Base-by-base conservation (phyloP, 2,797 vertebrate species). In the Amblyraja radiata region DNA sequence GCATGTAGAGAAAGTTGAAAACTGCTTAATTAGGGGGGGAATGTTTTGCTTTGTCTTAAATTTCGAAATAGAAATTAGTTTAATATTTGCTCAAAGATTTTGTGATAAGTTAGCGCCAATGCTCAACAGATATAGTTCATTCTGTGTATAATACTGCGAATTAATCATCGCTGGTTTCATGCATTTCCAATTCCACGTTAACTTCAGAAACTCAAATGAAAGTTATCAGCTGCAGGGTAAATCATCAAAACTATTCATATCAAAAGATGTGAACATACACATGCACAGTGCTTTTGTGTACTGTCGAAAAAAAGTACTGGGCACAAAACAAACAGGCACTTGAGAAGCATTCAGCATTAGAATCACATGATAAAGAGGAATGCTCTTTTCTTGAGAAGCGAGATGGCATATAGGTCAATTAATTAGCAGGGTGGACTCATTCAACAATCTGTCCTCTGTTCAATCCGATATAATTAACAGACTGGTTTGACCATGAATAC, bases 401-500 rank as follows among this genome's bases (percentile, higher is more conserved):
- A 68, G 7, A 68, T 68, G 65, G 63, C 32, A 6, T 71, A 18
- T 23, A 71, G 86, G 71, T 90, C 65, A 39, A 32, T 71, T 90
- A 36, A 36, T 65, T n/a, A 39, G 63, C 63, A 71, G 23, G n/a
- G n/a, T 36, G 18, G 14, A 39, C 86, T 68, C 86, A 90, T 36
- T 63, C 86, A 90, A 90, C 28, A 7, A 90, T 65, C 86, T 36
- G 18, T 23, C 63, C 61, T 90, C 65, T 90, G 86, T 90, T 68
- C 13, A 90, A 68, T 65, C 86, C 16, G 63, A 71, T 63, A 63
- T 88, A 28, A 7, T 88, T 25, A 81, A 23, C 46, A 83, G 58
- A 86, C 83, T 58, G n/a, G 83, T 68, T 28, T 32, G 61, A 90
- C 63, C 63, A 90, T 36, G 32, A 90, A 21, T 36, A 23, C 25